A percentile compares a stretch with the other conserved stretches of the same genome.
These are phyloP conservation scores for Casuarius casuarius DNA, from an alignment of 2,113 vertebrate genomes.

Conservation along the genomic window DNA sequence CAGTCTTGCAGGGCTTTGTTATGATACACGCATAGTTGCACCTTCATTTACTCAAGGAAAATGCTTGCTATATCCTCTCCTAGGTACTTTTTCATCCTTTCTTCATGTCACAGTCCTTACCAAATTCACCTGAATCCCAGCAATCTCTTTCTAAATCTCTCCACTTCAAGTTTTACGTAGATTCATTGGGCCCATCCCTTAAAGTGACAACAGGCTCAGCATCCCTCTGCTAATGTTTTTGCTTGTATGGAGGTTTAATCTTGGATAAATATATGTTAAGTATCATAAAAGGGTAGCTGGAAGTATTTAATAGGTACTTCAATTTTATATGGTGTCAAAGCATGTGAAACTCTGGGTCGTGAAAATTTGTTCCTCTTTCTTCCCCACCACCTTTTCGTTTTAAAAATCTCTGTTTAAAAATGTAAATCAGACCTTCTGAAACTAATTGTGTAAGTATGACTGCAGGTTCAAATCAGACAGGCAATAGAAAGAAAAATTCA, in stretches of 20 bases:
- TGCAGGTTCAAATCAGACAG: background rate
- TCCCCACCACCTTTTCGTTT: fast-evolving
- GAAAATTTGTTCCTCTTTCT: background rate
- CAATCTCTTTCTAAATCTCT: background rate
- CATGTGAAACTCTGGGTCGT: background rate
- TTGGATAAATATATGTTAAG: background rate
- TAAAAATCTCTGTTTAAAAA: background rate
- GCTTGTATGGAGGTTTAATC: background rate
- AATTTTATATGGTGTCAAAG: background rate
- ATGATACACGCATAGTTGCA: background rate
- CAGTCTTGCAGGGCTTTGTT: background rate
- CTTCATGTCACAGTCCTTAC: background rate
- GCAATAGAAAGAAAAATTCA: background rate
- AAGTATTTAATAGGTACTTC: background rate
- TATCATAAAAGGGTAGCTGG: background rate
- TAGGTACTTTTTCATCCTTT: background rate
- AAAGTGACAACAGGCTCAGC: background rate
- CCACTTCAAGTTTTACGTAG: background rate
- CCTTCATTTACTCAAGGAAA: background rate
- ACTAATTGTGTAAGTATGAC: background rate
- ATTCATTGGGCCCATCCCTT: background rate
- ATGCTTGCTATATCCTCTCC: background rate
- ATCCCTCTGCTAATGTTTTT: background rate
- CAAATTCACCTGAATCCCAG: background rate
- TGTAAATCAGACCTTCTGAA: background rate